Conservation (phyloP, 1,140 invertebrate genomes). For the Leptinotarsa defecta region DNA sequence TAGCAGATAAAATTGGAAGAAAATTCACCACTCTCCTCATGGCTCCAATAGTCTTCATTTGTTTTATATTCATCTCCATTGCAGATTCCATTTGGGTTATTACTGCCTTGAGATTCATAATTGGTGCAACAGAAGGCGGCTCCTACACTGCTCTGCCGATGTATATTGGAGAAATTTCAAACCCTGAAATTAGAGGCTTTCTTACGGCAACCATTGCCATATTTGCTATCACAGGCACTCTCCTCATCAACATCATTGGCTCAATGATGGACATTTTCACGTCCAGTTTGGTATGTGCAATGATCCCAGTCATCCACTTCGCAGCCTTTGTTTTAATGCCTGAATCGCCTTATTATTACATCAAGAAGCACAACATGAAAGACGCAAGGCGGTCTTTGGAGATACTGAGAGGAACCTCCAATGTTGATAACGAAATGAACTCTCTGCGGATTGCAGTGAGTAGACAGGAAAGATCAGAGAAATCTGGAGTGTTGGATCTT, state of each 20-base stretch:
- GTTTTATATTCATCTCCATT: slow-evolving; percentile 68
- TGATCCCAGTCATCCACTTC: slow-evolving; percentile 59
- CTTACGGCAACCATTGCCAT: slow-evolving; percentile 46
- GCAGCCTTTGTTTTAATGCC: slow-evolving; percentile 70
- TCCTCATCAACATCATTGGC: slow-evolving; percentile 71
- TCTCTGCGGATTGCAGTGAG: slow-evolving; percentile 65
- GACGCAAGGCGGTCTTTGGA: slow-evolving; percentile 74
- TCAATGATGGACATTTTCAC: slow-evolving; percentile 60
- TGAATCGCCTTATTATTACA: slow-evolving; percentile 88
- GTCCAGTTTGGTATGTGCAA: slow-evolving; percentile 60
- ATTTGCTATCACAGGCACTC: slow-evolving; percentile 63
- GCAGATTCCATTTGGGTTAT: slow-evolving; percentile 57
- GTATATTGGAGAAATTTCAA: slow-evolving; percentile 71
- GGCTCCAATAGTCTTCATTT: slow-evolving; percentile 64
- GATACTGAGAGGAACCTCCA: slow-evolving; percentile 76
- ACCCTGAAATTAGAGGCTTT: slow-evolving; percentile 62
- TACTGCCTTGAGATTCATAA: slow-evolving; percentile 56
- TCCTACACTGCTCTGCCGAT: slow-evolving; percentile 69
- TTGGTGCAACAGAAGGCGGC: slow-evolving; percentile 71
- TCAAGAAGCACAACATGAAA: slow-evolving; percentile 72
- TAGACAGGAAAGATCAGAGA: slow-evolving; percentile 47
- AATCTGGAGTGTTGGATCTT: slow-evolving; percentile 57
- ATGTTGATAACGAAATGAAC: slow-evolving; percentile 79
- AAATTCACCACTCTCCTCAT: slow-evolving; percentile 68
- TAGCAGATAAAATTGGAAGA: slow-evolving; percentile 65